These are phyloP conservation scores for Chironomus tepperi DNA, from an alignment of 1,140 invertebrate species.

Conservation along the genomic window DNA sequence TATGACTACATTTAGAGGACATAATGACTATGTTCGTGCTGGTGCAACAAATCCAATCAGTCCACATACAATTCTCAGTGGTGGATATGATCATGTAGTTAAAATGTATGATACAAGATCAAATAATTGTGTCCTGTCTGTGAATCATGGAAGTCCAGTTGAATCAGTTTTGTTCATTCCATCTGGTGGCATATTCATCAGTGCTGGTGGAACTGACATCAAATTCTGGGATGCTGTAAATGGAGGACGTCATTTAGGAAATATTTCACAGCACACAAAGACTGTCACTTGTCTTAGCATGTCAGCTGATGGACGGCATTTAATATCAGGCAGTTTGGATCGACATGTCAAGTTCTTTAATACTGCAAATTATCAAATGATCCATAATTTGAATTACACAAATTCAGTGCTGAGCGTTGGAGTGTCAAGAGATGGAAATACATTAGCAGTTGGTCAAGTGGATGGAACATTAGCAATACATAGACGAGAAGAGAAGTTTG, in stretches of 20 bases:
- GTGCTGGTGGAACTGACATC: slow-evolving; percentile 85
- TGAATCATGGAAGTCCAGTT: slow-evolving; percentile 85
- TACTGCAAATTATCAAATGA: slow-evolving; percentile 71
- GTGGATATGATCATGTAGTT: slow-evolving; percentile 88
- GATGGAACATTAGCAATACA: slow-evolving; percentile 83
- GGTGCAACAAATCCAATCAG: slow-evolving; percentile 69
- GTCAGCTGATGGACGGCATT: slow-evolving; percentile 65
- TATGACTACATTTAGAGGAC: slow-evolving; percentile 54
- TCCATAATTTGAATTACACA: slow-evolving; percentile 83
- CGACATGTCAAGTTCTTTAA: slow-evolving; percentile 93
- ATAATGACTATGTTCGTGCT: slow-evolving; percentile 75
- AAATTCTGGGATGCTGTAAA: slow-evolving; percentile 88
- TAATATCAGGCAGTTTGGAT: slow-evolving; percentile 86
- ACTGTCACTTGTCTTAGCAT: slow-evolving; percentile 78
- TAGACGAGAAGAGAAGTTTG: slow-evolving; percentile 54
- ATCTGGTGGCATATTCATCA: slow-evolving; percentile 80
- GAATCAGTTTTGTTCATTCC: slow-evolving; percentile 86
- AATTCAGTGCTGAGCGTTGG: slow-evolving; percentile 84
- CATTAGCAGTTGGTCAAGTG: slow-evolving; percentile 82
- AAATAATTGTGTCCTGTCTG: slow-evolving; percentile 55
- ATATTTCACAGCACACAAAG: slow-evolving; percentile 83
- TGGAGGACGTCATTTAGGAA: slow-evolving; percentile 72
- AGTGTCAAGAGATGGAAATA: slow-evolving; percentile 69
- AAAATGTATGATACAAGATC: slow-evolving; percentile 82
- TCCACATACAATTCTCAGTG: slow-evolving; percentile 69